Conservation (phyloP, 2,113 vertebrate species). For the Oostethus manadensis region DNA sequence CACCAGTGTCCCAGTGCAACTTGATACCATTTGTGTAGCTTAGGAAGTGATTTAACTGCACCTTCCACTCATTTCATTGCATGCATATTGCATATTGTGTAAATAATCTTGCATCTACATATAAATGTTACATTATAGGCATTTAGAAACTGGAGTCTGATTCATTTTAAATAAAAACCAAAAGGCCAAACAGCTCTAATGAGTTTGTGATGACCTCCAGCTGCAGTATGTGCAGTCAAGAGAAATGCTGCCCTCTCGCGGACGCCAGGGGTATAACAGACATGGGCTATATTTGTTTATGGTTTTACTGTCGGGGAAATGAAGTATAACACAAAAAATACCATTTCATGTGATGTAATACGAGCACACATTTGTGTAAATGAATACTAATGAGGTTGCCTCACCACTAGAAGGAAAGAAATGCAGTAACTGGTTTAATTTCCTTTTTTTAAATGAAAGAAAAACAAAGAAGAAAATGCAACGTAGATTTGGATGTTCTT, state of each 20-base stretch:
- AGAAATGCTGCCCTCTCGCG: constrained; percentile 56
- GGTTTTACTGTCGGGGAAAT: no score
- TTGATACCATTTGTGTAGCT: neutral
- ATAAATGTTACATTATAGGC: no score
- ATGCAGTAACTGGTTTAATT: neutral
- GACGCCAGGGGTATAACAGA: constrained; percentile 7
- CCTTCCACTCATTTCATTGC: neutral
- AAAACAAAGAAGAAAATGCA: neutral
- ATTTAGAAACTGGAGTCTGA: no score
- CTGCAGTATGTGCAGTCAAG: constrained; percentile 10
- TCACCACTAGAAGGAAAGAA: neutral
- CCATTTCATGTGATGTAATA: no score
- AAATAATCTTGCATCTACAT: no score
- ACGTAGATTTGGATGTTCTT: neutral
- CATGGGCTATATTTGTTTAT: neutral
- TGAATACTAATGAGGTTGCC: neutral
- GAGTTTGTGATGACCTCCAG: neutral
- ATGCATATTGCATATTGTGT: no score
- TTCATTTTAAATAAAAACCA: neutral
- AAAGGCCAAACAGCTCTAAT: neutral
- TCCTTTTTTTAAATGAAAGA: neutral
- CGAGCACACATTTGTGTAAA: neutral
- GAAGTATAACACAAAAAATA: no score
- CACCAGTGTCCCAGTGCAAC: neutral
- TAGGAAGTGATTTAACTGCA: neutral